Percentiles rank a stretch among this genome's conserved stretches.
These are phyloP conservation scores for Drosophila grimshawi DNA, from an alignment of 1,140 invertebrate genomes.

Conservation along the genomic window DNA sequence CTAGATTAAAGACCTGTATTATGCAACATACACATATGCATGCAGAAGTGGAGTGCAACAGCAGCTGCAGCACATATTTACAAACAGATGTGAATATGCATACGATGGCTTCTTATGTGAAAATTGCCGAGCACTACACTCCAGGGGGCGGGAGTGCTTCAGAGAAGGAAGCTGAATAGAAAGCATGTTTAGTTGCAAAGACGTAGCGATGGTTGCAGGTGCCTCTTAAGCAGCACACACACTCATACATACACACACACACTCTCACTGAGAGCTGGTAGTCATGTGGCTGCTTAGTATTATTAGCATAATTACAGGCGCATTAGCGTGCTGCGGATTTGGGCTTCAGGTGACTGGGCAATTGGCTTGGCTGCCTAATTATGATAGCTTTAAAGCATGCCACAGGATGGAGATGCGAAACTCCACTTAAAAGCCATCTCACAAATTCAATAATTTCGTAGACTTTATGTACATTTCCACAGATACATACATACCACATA, in stretches of 20 bases:
- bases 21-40: neutral
- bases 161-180: constrained; percentile 12
- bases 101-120: constrained; percentile 39
- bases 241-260: constrained; percentile 4
- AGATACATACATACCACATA: constrained; percentile 3
- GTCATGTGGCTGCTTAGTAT: constrained; percentile 66
- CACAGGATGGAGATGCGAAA: constrained; percentile 14
- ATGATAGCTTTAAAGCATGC: constrained; percentile 60
- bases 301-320: constrained; percentile 83
- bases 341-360: constrained; percentile 59
- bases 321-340: constrained; percentile 65
- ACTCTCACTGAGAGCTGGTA: constrained; percentile 8
- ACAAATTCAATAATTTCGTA: constrained; percentile 24
- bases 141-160: neutral
- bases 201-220: constrained; percentile 28
- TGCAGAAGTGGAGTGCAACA: neutral
- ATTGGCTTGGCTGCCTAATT: constrained; percentile 60
- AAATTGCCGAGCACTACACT: constrained; percentile 69
- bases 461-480: constrained; percentile 42
- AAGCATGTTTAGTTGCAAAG: constrained; percentile 60
- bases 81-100: constrained; percentile 23
- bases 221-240: constrained; percentile 38
- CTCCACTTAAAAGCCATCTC: constrained; percentile 4
- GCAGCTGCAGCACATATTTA: constrained; percentile 22
- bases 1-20: constrained; percentile 21